Evolutionary conservation across 53 echinoderm and acorn worm species (phyloP), one percentile per base, ranked within the genome.

Genomic region (Holothuria leucospilota): DNA sequence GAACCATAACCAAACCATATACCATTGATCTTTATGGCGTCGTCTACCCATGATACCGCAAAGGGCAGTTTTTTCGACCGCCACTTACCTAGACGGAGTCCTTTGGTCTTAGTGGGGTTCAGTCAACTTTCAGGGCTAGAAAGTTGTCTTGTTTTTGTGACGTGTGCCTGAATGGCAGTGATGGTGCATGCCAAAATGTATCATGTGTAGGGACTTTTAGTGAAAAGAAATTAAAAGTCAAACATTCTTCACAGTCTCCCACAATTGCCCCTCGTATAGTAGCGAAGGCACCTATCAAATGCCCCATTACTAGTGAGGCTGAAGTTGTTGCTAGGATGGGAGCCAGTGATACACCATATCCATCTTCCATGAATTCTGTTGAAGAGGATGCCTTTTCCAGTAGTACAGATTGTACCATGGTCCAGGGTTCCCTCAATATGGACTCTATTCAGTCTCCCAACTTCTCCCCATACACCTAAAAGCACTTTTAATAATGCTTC

Each of bases 141-240:
- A 84, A 84, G 20, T 38, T 89, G 28, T 89, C 89, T 14, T 89
- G 89, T 84, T 89, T 71, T 63, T 89, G 89, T 69, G 27, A 59
- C 4, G 30, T 34, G 24, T 88, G 88, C 66, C 62, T 86, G 15
- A 29, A 41, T 42, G 42, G 53, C 61, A 41, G 75, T 38, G 13
- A 39, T 64, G 65, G 65, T 14, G 27, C 20, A 64, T 64, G 65
- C 27, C 23, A 23, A 64, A 64, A 64, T 64, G 27, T 64, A 14
- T 12, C 65, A 64, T 64, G 27, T 64, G 65, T 64, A 27, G 65
- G 65, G 20, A 64, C 12, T 8, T 64, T 13, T 27, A 18, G 27
- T 64, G 13, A 64, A 64, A 64, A 27, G 65, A 64, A 64, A 64
- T 64, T 64, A 27, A 64, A 16, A 64, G 65, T 18, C 12, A 64